Base-by-base conservation (phyloP, 2,797 vertebrate species). In the Pampus argenteus region DNA sequence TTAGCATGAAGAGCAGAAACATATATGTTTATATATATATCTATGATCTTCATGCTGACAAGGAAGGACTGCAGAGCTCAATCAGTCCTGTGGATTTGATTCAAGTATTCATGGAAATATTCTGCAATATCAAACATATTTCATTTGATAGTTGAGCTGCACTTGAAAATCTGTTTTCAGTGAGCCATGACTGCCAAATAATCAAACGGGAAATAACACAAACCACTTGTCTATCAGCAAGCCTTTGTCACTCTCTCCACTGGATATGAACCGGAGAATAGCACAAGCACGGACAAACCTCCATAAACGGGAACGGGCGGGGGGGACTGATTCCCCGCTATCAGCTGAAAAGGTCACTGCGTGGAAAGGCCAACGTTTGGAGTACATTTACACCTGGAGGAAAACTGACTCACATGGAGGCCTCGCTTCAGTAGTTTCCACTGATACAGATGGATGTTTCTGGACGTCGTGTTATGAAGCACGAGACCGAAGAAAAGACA, bases 141-240 rank as follows among this genome's bases (percentile, higher is more conserved):
- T 63, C 52, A 65, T 68, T 62, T 15, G 38, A 40, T 60, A 55
- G 15, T 18, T 44, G 40, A 62, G 57, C 31, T 44, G 34, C 23
- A 47, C 23, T 22, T 65, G 68, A 31, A 70, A 84, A 60, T 78
- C 55, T 42, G 54, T 34, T 76, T 73, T 72, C 66, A 71, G 20
- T 66, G 57, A 79, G 50, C 67, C 67, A 2, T 36, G 9, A 65
- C 38, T 54, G 66, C 55, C 72, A 62, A 63, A 59, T 57, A 68
- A 65, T 62, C 49, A 50, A 65, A 64, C 26, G 58, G 40, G 17
- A 79, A 79, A 75, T 59, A 51, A 73, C 22, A 20, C 26, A 44
- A 50, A 58, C 14, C 51, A 70, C 50, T 34, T 28, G 3, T 47
- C 18, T 40, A 44, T 80, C 62, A 25, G 68, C 42, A 48, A 47